These are phyloP conservation scores for Tautogolabrus adspersus DNA, from an alignment of 2,113 vertebrate species.

Conservation along the genomic window DNA sequence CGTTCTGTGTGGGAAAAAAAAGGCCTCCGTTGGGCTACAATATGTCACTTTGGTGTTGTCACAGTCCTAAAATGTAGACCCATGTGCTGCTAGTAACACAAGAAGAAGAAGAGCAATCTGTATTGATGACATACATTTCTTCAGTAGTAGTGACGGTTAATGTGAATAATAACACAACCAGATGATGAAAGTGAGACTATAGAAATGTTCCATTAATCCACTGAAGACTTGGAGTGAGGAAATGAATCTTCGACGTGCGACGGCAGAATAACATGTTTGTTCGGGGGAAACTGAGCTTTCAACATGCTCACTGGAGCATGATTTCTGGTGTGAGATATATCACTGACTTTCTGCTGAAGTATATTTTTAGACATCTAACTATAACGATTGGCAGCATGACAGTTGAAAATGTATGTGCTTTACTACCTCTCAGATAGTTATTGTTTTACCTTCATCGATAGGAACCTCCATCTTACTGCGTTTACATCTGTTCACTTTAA, in stretches of 20 bases:
- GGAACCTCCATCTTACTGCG: background rate
- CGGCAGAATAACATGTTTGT: conserved; percentile 52
- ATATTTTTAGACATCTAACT: conserved; percentile 51
- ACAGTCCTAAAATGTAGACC: conserved; percentile 1
- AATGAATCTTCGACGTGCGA: conserved; percentile 51
- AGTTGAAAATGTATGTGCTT: background rate
- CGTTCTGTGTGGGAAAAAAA: conserved; percentile 34
- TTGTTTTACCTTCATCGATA: background rate
- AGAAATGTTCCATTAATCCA: background rate
- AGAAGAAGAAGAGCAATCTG: background rate
- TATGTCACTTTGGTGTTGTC: conserved; percentile 35
- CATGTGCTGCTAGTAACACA: background rate
- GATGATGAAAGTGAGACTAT: background rate
- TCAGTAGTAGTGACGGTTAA: background rate
- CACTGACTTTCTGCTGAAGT: conserved; percentile 44
- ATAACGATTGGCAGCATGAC: background rate
- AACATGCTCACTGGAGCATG: conserved; percentile 53
- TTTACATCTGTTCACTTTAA: background rate
- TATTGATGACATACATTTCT: background rate
- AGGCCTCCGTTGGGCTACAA: conserved; percentile 35
- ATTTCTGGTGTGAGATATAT: conserved; percentile 49
- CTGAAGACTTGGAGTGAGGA: conserved; percentile 48
- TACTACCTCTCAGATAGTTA: background rate
- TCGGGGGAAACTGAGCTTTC: conserved; percentile 53
- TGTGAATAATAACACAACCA: background rate